Conservation (phyloP, 1,140 invertebrate genomes). For the Drosophila micromelanica region DNA sequence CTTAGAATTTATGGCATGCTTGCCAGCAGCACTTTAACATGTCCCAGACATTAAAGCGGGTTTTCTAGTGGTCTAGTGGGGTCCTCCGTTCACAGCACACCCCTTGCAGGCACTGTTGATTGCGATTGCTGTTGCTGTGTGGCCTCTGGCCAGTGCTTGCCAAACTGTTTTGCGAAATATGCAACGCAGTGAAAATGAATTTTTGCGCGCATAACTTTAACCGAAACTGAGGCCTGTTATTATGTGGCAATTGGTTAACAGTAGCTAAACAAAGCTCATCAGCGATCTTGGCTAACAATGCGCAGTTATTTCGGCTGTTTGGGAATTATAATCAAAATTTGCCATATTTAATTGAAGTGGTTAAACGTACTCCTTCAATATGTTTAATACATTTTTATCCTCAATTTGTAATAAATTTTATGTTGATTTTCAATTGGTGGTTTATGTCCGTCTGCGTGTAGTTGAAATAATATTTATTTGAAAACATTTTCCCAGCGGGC, state of each 20-base stretch:
- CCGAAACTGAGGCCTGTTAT: not conserved
- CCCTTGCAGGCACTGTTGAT: not conserved
- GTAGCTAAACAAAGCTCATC: not conserved
- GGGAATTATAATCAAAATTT: not conserved
- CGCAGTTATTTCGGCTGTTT: not conserved
- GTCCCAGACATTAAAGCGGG: constrained; percentile 68
- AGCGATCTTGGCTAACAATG: not conserved
- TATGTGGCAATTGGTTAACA: not conserved
- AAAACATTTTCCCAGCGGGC: constrained; percentile 7
- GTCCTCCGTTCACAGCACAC: not conserved
- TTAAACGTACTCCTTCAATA: too few species aligned
- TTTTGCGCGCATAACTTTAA: not conserved
- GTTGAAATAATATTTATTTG: not conserved
- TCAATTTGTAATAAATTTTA: not conserved
- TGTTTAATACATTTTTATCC: too few species aligned
- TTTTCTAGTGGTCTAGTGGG: constrained; percentile 30
- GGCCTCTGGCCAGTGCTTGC: constrained; percentile 22
- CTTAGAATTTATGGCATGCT: constrained; percentile 79
- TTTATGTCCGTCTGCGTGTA: not conserved
- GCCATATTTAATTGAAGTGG: too few species aligned
- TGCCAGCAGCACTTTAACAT: constrained; percentile 64
- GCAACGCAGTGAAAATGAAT: constrained; percentile 23
- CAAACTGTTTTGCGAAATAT: constrained; percentile 59
- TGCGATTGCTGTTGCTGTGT: constrained; percentile 8
- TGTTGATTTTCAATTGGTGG: not conserved